phyloP scores from a whole-genome alignment of 2,888 invertebrate genomes.

The Tenthredo mesomela region DNA sequence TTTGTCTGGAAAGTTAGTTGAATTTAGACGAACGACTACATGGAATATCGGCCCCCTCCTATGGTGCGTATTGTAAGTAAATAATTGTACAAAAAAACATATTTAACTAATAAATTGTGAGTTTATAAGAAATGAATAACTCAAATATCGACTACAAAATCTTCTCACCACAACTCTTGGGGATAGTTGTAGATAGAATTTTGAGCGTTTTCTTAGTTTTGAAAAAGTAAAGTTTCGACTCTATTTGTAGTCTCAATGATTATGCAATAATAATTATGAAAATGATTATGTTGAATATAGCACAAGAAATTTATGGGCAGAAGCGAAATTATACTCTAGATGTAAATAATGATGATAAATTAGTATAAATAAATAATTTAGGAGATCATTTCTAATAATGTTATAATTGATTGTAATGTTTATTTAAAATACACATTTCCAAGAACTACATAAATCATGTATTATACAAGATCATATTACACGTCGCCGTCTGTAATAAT shows the following conservation, averaged over 20 bases:
- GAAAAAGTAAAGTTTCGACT: background rate
- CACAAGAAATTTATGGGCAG: background rate
- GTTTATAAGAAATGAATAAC: background rate
- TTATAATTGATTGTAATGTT: conserved; percentile 22
- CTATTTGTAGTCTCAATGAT: conserved; percentile 1
- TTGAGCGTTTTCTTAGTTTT: background rate
- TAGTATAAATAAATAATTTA: conserved; percentile 2
- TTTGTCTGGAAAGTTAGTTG: background rate
- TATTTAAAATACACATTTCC: conserved; percentile 37
- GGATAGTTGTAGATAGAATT: background rate
- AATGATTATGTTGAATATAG: background rate
- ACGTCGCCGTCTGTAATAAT: background rate
- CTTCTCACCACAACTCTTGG: background rate
- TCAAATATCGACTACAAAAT: background rate
- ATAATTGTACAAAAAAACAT: background rate
- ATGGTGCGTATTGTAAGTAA: background rate
- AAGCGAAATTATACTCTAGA: conserved; percentile 30
- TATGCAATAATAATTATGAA: conserved; percentile 22
- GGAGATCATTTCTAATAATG: conserved; percentile 41
- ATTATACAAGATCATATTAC: conserved; percentile 37
- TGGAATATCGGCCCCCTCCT: background rate
- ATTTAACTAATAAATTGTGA: background rate
- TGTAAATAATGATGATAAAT: conserved; percentile 18
- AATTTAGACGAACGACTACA: background rate
- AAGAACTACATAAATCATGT: conserved; percentile 31